Base-by-base conservation (phyloP, 2,888 invertebrate species). In the Eledona agricola region DNA sequence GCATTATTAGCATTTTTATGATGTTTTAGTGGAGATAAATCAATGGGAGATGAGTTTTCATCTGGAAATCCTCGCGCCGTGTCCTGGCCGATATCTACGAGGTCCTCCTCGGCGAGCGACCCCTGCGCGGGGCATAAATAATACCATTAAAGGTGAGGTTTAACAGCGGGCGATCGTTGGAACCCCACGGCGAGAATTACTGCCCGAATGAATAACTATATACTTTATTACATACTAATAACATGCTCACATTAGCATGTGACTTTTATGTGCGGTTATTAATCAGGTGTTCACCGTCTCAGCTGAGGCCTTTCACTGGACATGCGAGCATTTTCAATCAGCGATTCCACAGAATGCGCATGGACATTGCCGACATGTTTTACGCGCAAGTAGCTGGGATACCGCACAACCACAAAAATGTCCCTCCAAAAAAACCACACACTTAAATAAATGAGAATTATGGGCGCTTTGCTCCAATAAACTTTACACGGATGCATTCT, bases 171-270 rank as follows among this genome's bases (percentile, higher is more conserved):
- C 63, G 71, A 68, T 66, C 74, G 62, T 59, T 58, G 59, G 69
- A 66, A 68, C 68, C 77, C 76, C 66, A 69, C 71, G 37, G 77
- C 57, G 77, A 77, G 77, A 77, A 74, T 77, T 77, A 77, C 77
- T 76, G 75, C 75, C 73, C 69, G 69, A 75, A 75, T 75, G 76
- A 76, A 76, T 76, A 75, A 76, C 75, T 75, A 75, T 75, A 74
- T 77, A 75, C 75, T 76, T 77, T 77, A 77, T 77, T 76, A 75
- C 75, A 75, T 75, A 74, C 76, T 76, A 77, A 76, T 77, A 77
- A 76, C 74, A 74, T 70, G 72, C 66, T 67, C 71, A 70, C 71
- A 71, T 75, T 73, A 75, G 74, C 73, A 70, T 70, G 73, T 72
- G 74, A 75, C 72, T 70, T 57, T 64, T 59, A 61, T 62, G 58